Evolutionary conservation across 2,113 vertebrate genomes (phyloP).

Genomic region (Hymenochirus boettgeri): DNA sequence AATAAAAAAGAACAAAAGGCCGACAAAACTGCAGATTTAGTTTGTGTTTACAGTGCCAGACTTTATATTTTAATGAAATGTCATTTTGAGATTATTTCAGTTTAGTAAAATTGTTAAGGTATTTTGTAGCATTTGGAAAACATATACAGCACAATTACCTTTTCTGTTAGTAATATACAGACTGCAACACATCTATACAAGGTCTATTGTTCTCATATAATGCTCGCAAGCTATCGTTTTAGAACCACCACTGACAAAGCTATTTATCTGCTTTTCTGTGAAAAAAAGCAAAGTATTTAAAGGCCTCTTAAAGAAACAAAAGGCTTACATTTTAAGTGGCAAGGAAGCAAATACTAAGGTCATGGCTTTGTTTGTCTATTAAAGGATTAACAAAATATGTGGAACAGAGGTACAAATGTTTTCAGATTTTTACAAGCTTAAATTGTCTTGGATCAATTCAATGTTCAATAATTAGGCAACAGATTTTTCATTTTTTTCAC

Average conservation of each 20-base stretch:
- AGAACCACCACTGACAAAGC: not conserved
- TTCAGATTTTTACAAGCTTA: not conserved
- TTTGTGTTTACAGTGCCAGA: too few species aligned
- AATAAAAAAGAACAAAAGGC: too few species aligned
- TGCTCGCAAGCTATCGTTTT: not conserved
- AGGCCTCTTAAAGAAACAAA: not conserved
- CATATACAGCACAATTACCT: too few species aligned
- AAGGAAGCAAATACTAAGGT: constrained; percentile 1
- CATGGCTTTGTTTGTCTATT: not conserved
- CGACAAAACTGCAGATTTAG: too few species aligned
- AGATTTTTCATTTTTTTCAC: not conserved
- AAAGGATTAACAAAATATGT: constrained; percentile 4
- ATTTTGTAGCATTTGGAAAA: too few species aligned
- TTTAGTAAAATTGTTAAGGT: too few species aligned
- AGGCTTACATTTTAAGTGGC: constrained; percentile 1
- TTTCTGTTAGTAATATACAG: too few species aligned
- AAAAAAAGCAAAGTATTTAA: not conserved
- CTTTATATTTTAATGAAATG: too few species aligned
- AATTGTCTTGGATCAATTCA: not conserved
- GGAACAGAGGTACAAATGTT: not conserved
- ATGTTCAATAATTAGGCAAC: not conserved
- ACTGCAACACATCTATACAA: too few species aligned
- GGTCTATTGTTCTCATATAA: too few species aligned
- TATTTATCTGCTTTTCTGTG: not conserved
- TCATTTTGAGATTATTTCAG: too few species aligned